Percentiles rank a stretch among this genome's conserved stretches.
Conservation (phyloP, 2,888 invertebrate species). For the Tuberolachnus salignus region DNA sequence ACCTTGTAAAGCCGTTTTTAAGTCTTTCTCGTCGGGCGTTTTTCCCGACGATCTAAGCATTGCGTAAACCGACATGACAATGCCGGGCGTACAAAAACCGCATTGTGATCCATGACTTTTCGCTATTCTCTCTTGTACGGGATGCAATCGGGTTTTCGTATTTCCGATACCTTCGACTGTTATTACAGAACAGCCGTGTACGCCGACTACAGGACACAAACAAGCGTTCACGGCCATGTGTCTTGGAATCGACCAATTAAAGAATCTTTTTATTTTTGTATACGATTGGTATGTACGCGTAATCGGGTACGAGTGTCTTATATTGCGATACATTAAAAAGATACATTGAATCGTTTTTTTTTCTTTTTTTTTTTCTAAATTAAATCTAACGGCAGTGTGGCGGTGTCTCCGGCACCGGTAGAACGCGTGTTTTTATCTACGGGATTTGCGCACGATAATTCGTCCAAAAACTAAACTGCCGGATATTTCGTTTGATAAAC, state of each 20-base stretch:
- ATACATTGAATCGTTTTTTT: too few species aligned
- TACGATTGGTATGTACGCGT: not conserved
- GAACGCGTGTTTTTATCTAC: too few species aligned
- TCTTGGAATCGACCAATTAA: constrained; percentile 62
- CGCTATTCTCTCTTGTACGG: constrained; percentile 86
- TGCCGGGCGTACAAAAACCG: constrained; percentile 94
- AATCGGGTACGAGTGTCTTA: too few species aligned
- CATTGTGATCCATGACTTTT: constrained; percentile 94
- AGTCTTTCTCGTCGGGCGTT: constrained; percentile 18
- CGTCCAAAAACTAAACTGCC: too few species aligned
- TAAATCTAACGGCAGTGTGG: too few species aligned
- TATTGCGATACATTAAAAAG: too few species aligned
- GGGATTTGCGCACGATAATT: too few species aligned
- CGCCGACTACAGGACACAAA: constrained; percentile 81
- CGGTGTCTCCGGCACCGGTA: too few species aligned
- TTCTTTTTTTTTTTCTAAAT: too few species aligned
- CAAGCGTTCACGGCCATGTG: constrained; percentile 89
- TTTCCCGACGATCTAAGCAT: constrained; percentile 43
- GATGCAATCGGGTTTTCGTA: constrained; percentile 77
- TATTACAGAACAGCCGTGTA: constrained; percentile 88
- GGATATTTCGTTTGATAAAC: too few species aligned
- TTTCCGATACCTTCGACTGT: constrained; percentile 94
- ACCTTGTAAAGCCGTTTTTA: constrained; percentile 43
- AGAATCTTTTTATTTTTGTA: not conserved
- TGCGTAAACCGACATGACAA: constrained; percentile 74